phyloP scores from a whole-genome alignment of 2,113 vertebrate species.

The Sinocyclocheilus maitianheensis region DNA sequence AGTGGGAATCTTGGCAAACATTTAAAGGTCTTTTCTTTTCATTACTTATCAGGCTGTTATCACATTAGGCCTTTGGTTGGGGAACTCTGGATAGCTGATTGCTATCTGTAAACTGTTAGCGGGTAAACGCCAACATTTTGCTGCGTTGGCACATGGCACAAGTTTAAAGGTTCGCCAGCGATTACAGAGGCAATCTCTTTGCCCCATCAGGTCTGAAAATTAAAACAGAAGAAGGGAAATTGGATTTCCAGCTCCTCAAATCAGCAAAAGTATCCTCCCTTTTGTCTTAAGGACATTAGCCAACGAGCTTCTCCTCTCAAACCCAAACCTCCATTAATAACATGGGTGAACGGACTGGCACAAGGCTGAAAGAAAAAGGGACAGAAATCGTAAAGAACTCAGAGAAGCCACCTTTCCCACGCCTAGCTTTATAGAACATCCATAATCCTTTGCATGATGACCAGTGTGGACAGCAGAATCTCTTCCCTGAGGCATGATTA shows the following conservation, averaged over 20 bases:
- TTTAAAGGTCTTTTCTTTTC: constrained; percentile 53
- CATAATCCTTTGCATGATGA: constrained; percentile 28
- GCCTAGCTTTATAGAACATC: constrained; percentile 24
- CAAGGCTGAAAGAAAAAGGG: constrained; percentile 16
- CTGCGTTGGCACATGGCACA: constrained; percentile 41
- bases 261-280: constrained; percentile 48
- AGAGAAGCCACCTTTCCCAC: neutral
- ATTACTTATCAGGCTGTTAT: constrained; percentile 50
- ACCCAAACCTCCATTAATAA: constrained; percentile 51
- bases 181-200: constrained; percentile 50
- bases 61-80: constrained; percentile 42
- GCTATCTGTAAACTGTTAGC: constrained; percentile 45
- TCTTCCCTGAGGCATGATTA: constrained; percentile 26
- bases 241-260: constrained; percentile 48
- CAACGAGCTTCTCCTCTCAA: constrained; percentile 24
- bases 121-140: constrained; percentile 31
- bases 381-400: neutral
- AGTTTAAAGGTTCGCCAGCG: neutral
- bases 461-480: constrained; percentile 35
- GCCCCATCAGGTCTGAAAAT: constrained; percentile 51
- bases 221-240: constrained; percentile 56
- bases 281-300: constrained; percentile 56
- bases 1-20: constrained; percentile 43
- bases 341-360: constrained; percentile 22
- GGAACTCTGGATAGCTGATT: constrained; percentile 47